phyloP scores from a whole-genome alignment of 30 jellyfish, hydroid and myxozoan genomes.

The Pseudorhiza aurosa region DNA sequence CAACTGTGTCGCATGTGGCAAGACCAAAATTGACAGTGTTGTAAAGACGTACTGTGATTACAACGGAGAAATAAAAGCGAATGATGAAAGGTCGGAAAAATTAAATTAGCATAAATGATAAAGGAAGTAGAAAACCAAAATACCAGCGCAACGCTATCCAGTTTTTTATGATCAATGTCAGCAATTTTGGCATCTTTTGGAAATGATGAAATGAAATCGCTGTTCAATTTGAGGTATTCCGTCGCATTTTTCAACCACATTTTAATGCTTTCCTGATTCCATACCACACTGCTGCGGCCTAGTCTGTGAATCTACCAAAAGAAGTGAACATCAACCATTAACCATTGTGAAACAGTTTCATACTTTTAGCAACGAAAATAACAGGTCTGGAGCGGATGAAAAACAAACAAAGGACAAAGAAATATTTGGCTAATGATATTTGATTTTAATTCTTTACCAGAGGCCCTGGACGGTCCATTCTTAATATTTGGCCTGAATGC shows the following conservation, averaged over 20 bases:
- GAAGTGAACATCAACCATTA: not conserved
- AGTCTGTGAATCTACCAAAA: slow-evolving; percentile 57
- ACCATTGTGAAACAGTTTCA: no score
- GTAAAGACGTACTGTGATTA: not conserved
- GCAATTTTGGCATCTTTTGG: not conserved
- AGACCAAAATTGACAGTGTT: no score
- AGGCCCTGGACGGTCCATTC: no score
- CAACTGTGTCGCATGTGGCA: no score
- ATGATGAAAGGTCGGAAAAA: no score
- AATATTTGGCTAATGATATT: no score
- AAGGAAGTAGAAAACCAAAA: no score
- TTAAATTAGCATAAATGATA: no score
- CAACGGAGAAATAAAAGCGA: not conserved
- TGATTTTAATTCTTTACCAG: no score
- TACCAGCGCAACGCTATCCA: not conserved
- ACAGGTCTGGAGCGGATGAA: no score
- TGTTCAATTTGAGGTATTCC: slow-evolving; percentile 24
- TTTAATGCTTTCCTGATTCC: slow-evolving; percentile 59
- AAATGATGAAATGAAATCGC: slow-evolving; percentile 4
- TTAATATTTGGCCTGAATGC: no score
- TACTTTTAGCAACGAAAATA: not conserved
- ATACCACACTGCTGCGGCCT: slow-evolving; percentile 66
- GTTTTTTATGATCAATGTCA: not conserved
- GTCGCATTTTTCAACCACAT: slow-evolving; percentile 35
- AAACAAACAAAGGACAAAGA: no score